Evolutionary conservation across 2,888 invertebrate genomes (phyloP).

Genomic region (Uloborus plumipes): DNA sequence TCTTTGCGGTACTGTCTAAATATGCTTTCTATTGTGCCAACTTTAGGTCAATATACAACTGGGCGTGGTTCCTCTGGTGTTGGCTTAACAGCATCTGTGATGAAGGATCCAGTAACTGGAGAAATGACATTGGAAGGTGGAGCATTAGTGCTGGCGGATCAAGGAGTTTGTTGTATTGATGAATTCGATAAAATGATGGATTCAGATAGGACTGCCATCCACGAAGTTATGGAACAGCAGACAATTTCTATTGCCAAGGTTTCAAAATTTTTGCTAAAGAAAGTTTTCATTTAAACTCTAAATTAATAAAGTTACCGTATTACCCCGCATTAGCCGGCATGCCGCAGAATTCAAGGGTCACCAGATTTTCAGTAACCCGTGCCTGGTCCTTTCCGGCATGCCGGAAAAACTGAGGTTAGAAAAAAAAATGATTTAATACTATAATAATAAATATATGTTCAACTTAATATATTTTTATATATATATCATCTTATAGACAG

Average conservation of each 20-base stretch:
- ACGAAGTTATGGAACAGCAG: slow-evolving; percentile 99
- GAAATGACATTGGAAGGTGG: slow-evolving; percentile 98
- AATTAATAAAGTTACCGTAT: too few species aligned
- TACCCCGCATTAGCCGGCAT: too few species aligned
- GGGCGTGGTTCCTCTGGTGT: slow-evolving; percentile 97
- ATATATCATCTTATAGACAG: too few species aligned
- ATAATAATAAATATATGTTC: too few species aligned
- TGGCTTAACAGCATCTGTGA: slow-evolving; percentile 97
- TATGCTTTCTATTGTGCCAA: background rate
- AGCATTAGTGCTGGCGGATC: slow-evolving; percentile 94
- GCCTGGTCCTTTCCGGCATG: too few species aligned
- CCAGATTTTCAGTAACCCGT: too few species aligned
- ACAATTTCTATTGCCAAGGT: slow-evolving; percentile 99
- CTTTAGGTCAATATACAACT: slow-evolving; percentile 91
- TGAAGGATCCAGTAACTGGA: slow-evolving; percentile 96
- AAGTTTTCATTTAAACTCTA: background rate
- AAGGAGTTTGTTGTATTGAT: slow-evolving; percentile 96
- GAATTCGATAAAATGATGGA: slow-evolving; percentile 99
- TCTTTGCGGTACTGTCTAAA: background rate
- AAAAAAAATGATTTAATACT: too few species aligned
- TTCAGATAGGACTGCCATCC: slow-evolving; percentile 92
- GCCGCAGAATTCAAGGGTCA: too few species aligned
- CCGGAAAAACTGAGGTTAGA: too few species aligned
- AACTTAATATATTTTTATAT: too few species aligned
- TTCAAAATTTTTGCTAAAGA: slow-evolving; percentile 24